These are phyloP conservation scores for Ethmia dodecea DNA, from an alignment of 2,888 invertebrate genomes.

Conservation along the genomic window DNA sequence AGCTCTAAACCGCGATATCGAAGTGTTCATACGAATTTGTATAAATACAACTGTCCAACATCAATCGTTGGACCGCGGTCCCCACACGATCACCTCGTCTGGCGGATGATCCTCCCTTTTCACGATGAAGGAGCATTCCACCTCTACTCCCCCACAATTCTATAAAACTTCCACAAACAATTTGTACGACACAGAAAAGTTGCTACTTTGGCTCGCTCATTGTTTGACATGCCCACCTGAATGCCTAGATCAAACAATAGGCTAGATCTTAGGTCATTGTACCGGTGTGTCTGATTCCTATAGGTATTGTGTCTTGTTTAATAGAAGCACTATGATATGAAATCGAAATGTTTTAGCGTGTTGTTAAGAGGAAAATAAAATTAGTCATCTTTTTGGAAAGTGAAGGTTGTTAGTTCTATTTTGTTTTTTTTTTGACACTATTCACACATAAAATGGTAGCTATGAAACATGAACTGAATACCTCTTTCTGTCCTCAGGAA, in stretches of 20 bases:
- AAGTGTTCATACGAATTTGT: too few species aligned
- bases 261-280: slow-evolving; percentile 7
- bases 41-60: too few species aligned
- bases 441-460: too few species aligned
- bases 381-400: too few species aligned
- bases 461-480: background rate
- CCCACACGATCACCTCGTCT: too few species aligned
- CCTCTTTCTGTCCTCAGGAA: slow-evolving; percentile 75
- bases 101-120: too few species aligned
- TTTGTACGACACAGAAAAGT: background rate
- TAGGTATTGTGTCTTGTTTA: slow-evolving; percentile 1
- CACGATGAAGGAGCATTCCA: too few species aligned
- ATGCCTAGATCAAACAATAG: slow-evolving; percentile 6
- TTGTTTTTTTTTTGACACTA: too few species aligned
- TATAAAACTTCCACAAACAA: background rate
- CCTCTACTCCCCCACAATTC: too few species aligned
- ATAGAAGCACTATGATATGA: background rate
- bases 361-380: background rate
- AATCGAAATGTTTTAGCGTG: background rate
- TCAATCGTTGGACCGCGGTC: too few species aligned
- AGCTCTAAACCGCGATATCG: too few species aligned
- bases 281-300: slow-evolving; percentile 1
- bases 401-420: too few species aligned
- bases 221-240: background rate
- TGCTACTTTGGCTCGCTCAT: background rate